phyloP scores from a whole-genome alignment of 2,113 vertebrate genomes.

The Pollachius pollachius region DNA sequence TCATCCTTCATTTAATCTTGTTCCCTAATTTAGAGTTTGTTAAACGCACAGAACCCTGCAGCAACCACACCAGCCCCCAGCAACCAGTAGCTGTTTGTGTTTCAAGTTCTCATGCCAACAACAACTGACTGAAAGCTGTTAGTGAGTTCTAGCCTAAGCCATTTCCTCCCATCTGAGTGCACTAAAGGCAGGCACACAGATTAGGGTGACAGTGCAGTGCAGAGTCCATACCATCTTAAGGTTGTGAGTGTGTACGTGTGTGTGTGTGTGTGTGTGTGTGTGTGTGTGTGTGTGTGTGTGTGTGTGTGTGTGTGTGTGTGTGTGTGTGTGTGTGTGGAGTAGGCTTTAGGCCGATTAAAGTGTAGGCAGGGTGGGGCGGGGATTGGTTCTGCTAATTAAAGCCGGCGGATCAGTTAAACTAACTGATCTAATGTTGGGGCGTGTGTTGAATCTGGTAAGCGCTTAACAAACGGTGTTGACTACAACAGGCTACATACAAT shows the following conservation, averaged over 20 bases:
- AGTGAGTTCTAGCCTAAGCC: slow-evolving; percentile 8
- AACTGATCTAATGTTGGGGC: no score
- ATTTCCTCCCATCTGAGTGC: slow-evolving; percentile 34
- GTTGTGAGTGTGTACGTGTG: slow-evolving; percentile 16
- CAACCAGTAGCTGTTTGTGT: neutral
- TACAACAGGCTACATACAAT: no score
- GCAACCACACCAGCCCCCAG: neutral
- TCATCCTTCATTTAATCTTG: no score
- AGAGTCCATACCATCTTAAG: slow-evolving; percentile 44
- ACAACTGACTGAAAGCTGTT: slow-evolving; percentile 1
- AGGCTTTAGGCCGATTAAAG: slow-evolving; percentile 61
- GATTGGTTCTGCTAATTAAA: slow-evolving; percentile 54
- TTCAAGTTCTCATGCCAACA: neutral
- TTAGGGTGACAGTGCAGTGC: slow-evolving; percentile 33
- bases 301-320: no score
- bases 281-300: no score
- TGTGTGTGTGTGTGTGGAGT: slow-evolving; percentile 13
- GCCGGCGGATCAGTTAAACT: no score
- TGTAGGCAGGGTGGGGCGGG: slow-evolving; percentile 56
- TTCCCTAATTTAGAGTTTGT: no score
- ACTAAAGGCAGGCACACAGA: slow-evolving; percentile 21
- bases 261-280: no score
- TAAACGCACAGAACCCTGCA: no score
- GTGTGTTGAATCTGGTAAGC: no score
- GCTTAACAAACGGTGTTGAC: no score